Percentiles rank a stretch among this genome's conserved stretches.
phyloP scores from a whole-genome alignment of 2,888 invertebrate species.

The Malacosoma neustria region DNA sequence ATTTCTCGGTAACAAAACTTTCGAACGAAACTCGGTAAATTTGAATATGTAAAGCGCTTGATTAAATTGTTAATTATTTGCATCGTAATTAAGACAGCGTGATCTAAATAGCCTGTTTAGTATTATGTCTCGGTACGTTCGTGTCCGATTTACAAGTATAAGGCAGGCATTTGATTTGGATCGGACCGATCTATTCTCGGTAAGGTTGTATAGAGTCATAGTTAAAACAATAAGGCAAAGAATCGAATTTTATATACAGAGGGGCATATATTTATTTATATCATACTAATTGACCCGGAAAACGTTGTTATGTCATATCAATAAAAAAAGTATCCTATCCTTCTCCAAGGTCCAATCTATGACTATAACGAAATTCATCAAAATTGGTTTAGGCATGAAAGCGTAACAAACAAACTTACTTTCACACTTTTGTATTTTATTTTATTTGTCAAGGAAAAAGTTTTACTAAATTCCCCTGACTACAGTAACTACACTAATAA shows the following conservation, averaged over 20 bases:
- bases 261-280: background rate
- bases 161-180: slow-evolving; percentile 67
- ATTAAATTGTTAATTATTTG: slow-evolving; percentile 25
- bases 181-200: slow-evolving; percentile 58
- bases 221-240: slow-evolving; percentile 58
- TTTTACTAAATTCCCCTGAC: no score
- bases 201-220: slow-evolving; percentile 60
- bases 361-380: no score
- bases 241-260: slow-evolving; percentile 8
- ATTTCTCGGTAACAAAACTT: slow-evolving; percentile 4
- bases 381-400: no score
- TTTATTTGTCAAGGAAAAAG: no score
- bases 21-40: slow-evolving; percentile 4
- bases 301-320: no score
- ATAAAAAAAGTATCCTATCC: no score
- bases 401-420: no score
- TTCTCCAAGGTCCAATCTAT: no score
- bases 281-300: no score
- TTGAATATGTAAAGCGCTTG: slow-evolving; percentile 17
- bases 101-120: slow-evolving; percentile 51
- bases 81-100: slow-evolving; percentile 21
- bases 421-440: no score
- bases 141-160: slow-evolving; percentile 14
- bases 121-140: slow-evolving; percentile 30
- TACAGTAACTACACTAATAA: no score